Evolutionary conservation across 2,888 invertebrate genomes (phyloP), one percentile per base, ranked within the genome.

Genomic region (Callosobruchus maculatus): DNA sequence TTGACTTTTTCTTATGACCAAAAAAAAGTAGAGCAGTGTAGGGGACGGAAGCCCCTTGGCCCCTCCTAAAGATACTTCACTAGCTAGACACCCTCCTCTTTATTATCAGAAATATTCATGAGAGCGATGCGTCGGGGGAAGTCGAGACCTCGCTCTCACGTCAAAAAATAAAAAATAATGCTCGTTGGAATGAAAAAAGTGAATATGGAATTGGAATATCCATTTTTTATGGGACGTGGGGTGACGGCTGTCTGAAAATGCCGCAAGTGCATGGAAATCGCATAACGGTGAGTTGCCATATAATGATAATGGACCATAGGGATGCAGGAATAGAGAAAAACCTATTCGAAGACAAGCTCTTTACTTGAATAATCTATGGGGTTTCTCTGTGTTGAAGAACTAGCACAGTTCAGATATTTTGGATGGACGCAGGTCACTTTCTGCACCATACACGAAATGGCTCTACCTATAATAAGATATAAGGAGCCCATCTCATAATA

Each of bases 131-230:
- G n/a, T n/a, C n/a, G 30, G 30, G 30, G 49, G 49, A 13, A 13
- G 49, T 49, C 18, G 49, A 49, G 49, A 7, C 49, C 49, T 13
- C 18, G 49, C 49, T 7, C 49, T 49, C 70, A 30, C 71, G 71
- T 21, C 31, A 20, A 20, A 68, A 71, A 71, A 73, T 72, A 73
- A 73, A 75, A 75, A 75, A 77, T 75, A 73, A 77, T 73, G 71
- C 72, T 22, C 71, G 72, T 49, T 74, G 72, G 71, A 71, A 74
- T 70, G 70, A 71, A 73, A 77, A 74, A 75, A 75, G 77, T 75
- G 77, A 75, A 77, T 74, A 69, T 75, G 74, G 31, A 73, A 71
- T 71, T 70, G 68, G 72, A 22, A 18, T 67, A 71, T 71, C 21
- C 26, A 71, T 71, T 71, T 71, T 71, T 71, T 26, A 71, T 71